phyloP scores from a whole-genome alignment of 2,797 vertebrate species.

The Pipistrellus nathusii region DNA sequence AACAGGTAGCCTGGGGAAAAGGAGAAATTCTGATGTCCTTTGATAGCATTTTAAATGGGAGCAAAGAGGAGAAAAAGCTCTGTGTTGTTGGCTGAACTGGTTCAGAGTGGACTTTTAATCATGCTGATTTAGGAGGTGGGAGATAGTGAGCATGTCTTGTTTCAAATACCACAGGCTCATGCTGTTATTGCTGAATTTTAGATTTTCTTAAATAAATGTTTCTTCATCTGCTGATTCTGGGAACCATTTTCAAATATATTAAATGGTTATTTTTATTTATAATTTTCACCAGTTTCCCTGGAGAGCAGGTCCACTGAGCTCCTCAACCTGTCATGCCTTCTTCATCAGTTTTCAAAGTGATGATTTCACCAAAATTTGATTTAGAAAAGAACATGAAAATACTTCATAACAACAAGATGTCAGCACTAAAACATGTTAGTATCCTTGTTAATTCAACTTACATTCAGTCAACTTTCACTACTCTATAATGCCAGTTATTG shows the following conservation, averaged over 20 bases:
- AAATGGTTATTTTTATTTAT: neutral
- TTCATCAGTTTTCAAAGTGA: constrained; percentile 40
- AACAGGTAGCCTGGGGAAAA: neutral
- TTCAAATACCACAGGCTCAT: neutral
- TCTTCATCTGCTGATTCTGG: neutral
- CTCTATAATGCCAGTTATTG: neutral
- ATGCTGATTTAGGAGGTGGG: neutral
- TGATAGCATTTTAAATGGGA: neutral
- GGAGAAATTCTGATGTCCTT: neutral
- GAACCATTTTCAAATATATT: neutral
- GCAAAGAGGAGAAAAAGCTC: neutral
- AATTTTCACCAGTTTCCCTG: constrained; percentile 7
- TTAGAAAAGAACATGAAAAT: constrained; percentile 6
- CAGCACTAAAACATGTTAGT: neutral
- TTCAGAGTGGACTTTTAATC: neutral
- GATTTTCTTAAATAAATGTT: constrained; percentile 39
- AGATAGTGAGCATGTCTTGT: neutral
- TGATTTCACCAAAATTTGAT: neutral
- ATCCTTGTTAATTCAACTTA: neutral
- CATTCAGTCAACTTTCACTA: neutral
- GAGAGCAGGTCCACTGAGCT: neutral
- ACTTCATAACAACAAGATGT: neutral
- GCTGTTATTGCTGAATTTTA: neutral
- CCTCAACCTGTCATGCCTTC: neutral
- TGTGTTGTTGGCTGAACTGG: neutral